Percentiles rank a stretch among this genome's conserved stretches.
Conservation (phyloP, 2,888 invertebrate genomes). For the Octonoba sinensis region DNA sequence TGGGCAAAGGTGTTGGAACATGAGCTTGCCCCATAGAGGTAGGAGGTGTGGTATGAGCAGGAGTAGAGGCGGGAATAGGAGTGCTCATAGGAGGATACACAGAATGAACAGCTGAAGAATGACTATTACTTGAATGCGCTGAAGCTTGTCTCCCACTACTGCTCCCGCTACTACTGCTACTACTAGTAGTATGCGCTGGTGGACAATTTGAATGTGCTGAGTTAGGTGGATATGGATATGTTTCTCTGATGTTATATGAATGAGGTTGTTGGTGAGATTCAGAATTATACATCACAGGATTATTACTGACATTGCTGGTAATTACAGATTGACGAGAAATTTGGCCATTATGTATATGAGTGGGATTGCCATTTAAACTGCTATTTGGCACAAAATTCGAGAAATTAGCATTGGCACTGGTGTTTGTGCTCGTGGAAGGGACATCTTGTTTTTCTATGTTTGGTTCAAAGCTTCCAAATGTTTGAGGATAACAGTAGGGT, state of each 20-base stretch:
- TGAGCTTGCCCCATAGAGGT: constrained; percentile 63
- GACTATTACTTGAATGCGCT: constrained; percentile 3
- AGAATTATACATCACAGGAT: constrained; percentile 44
- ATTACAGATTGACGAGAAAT: constrained; percentile 60
- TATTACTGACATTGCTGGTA: constrained; percentile 54
- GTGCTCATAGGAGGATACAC: constrained; percentile 64
- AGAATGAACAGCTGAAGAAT: constrained; percentile 42
- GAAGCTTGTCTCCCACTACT: not conserved
- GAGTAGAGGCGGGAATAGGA: constrained; percentile 63
- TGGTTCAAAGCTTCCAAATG: constrained; percentile 46
- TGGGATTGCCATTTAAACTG: constrained; percentile 51
- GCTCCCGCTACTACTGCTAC: constrained; percentile 13
- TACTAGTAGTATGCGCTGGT: constrained; percentile 27
- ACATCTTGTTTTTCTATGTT: constrained; percentile 41
- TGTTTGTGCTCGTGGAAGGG: constrained; percentile 51
- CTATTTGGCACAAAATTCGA: constrained; percentile 64
- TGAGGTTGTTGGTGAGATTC: constrained; percentile 55
- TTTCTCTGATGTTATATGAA: constrained; percentile 52
- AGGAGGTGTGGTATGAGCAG: constrained; percentile 62
- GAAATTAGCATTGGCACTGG: constrained; percentile 60
- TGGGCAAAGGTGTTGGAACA: constrained; percentile 53
- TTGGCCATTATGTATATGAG: constrained; percentile 59
- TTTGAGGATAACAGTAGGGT: constrained; percentile 60
- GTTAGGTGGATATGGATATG: constrained; percentile 46
- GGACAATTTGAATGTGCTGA: constrained; percentile 35